A percentile compares a stretch with the other conserved stretches of the same genome.
phyloP scores from a whole-genome alignment of 2,113 vertebrate genomes.

The Lasiurus cinereus region DNA sequence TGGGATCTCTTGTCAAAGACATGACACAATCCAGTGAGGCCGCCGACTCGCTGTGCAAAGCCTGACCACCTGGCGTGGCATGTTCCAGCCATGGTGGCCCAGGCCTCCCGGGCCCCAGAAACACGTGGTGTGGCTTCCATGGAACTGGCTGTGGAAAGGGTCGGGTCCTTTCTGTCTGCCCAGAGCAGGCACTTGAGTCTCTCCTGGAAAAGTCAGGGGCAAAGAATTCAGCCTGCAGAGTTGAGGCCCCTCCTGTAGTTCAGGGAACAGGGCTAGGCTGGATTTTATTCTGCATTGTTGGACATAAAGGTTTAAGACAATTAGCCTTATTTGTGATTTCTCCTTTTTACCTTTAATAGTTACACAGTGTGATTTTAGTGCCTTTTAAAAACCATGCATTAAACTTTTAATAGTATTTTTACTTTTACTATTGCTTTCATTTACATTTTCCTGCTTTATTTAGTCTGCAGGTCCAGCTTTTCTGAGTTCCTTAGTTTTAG shows the following conservation, averaged over 20 bases:
- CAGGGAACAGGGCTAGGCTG: accelerated
- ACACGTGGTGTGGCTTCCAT: not conserved
- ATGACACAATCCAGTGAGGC: not conserved
- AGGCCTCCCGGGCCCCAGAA: not conserved
- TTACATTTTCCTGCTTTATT: not conserved
- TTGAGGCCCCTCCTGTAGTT: accelerated
- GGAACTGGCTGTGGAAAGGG: not conserved
- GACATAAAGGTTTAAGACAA: not conserved
- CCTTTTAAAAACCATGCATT: not conserved
- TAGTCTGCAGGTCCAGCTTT: not conserved
- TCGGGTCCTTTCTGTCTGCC: accelerated
- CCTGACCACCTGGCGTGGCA: accelerated
- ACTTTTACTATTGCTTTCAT: not conserved
- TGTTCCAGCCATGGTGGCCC: not conserved
- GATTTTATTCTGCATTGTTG: not conserved
- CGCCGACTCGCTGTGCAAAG: accelerated
- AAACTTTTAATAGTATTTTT: not conserved
- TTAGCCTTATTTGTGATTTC: not conserved
- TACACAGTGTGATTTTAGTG: not conserved
- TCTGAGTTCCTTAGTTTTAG: not conserved
- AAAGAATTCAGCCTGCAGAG: not conserved
- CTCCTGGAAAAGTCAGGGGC: accelerated
- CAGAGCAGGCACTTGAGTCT: accelerated
- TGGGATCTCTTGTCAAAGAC: not conserved
- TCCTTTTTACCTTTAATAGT: not conserved